These are phyloP conservation scores for Globicephala melas DNA, from an alignment of 2,113 vertebrate genomes.

Conservation along the genomic window DNA sequence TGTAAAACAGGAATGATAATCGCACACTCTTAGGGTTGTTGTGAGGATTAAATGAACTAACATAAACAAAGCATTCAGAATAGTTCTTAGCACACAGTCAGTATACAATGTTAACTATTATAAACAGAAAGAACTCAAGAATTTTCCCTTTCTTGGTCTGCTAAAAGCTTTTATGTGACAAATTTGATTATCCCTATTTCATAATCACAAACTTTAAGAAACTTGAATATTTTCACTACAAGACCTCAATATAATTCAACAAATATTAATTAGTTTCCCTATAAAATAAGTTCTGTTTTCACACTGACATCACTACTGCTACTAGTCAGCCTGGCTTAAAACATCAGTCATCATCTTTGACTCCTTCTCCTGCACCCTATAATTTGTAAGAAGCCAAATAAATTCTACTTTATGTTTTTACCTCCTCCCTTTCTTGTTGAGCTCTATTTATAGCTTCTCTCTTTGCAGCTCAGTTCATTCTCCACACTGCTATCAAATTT, in stretches of 20 bases:
- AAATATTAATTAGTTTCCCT: not conserved
- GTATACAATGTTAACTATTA: not conserved
- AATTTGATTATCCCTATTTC: conserved; percentile 41
- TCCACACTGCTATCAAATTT: not conserved
- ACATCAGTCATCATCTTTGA: not conserved
- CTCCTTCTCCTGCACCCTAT: not conserved
- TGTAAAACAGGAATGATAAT: conserved; percentile 4
- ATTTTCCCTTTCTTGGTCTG: not conserved
- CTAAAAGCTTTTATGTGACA: not conserved
- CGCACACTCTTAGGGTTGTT: not conserved
- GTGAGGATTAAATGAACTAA: conserved; percentile 21
- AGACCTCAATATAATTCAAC: not conserved
- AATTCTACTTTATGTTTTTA: not conserved
- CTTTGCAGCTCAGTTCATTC: not conserved
- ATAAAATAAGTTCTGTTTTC: not conserved
- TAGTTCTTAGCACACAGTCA: not conserved
- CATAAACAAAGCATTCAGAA: not conserved
- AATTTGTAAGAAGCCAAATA: not conserved
- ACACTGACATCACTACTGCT: not conserved
- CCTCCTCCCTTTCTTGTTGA: not conserved
- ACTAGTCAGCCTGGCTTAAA: not conserved
- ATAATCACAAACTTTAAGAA: conserved; percentile 8
- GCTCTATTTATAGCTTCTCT: not conserved
- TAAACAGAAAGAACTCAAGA: conserved; percentile 9
- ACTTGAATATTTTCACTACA: conserved; percentile 8